phyloP scores from a whole-genome alignment of 2,113 vertebrate genomes.

The Vireo altiloquus region DNA sequence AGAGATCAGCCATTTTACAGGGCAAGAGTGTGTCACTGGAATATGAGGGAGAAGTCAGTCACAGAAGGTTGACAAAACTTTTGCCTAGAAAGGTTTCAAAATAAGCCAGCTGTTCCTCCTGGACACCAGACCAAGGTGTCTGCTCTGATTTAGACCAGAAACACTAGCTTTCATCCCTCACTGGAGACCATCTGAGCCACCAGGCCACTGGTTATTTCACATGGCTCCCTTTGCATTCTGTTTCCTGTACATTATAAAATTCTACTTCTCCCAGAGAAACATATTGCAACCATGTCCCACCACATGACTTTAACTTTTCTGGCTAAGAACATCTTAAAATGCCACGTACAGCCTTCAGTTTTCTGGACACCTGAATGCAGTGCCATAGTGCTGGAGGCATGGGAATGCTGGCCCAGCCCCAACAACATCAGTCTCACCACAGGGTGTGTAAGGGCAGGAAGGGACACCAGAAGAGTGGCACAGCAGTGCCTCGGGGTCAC shows the following conservation, averaged over 20 bases:
- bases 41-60: neutral
- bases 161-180: neutral
- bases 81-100: neutral
- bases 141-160: neutral
- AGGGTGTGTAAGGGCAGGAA: neutral
- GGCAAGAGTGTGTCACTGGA: neutral
- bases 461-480: neutral
- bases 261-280: neutral
- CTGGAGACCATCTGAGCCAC: accelerated
- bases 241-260: neutral
- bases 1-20: neutral
- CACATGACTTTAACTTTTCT: neutral
- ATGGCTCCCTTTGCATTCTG: neutral
- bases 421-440: neutral
- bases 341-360: neutral
- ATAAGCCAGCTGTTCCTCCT: neutral
- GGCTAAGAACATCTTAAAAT: neutral
- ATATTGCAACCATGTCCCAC: neutral
- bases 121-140: neutral
- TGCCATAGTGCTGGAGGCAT: accelerated
- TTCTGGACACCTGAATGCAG: neutral
- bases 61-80: neutral
- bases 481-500: accelerated
- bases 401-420: accelerated
- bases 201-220: neutral